Conservation (phyloP, 2,888 invertebrate genomes). For the Lasioglossum calceatum region DNA sequence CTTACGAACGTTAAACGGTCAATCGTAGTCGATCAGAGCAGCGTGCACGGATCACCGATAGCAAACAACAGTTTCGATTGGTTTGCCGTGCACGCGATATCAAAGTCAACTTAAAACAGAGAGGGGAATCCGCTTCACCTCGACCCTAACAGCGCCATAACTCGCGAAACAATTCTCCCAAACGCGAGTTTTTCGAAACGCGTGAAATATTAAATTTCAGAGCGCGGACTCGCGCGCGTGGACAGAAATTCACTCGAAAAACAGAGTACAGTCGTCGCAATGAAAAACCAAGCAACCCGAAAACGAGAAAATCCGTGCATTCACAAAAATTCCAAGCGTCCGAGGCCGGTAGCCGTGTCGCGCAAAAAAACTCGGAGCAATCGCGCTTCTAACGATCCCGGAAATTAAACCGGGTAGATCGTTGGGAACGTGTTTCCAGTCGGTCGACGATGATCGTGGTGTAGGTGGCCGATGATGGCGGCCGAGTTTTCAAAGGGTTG, state of each 20-base stretch:
- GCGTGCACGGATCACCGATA: too few species aligned
- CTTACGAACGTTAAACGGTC: too few species aligned
- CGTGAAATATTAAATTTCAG: background rate
- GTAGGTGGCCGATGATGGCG: background rate
- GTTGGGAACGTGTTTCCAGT: slow-evolving; percentile 2
- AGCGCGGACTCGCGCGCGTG: background rate
- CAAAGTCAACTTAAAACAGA: background rate
- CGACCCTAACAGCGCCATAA: background rate
- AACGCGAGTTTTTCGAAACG: background rate
- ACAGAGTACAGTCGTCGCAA: background rate
- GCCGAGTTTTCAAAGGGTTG: slow-evolving; percentile 11
- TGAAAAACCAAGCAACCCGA: background rate
- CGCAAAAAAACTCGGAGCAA: background rate
- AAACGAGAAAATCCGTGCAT: slow-evolving; percentile 5
- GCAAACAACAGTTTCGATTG: too few species aligned
- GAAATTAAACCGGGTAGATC: slow-evolving; percentile 32
- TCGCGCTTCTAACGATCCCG: slow-evolving; percentile 10
- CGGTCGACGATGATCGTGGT: slow-evolving; percentile 6
- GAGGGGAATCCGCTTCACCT: background rate
- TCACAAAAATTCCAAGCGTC: background rate
- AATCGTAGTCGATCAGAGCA: too few species aligned
- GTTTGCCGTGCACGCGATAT: too few species aligned
- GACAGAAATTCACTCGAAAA: background rate
- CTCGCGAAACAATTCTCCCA: background rate
- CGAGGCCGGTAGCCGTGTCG: background rate